Evolutionary conservation across 2,888 invertebrate species (phyloP).

Genomic region (Mystacides longicornis): DNA sequence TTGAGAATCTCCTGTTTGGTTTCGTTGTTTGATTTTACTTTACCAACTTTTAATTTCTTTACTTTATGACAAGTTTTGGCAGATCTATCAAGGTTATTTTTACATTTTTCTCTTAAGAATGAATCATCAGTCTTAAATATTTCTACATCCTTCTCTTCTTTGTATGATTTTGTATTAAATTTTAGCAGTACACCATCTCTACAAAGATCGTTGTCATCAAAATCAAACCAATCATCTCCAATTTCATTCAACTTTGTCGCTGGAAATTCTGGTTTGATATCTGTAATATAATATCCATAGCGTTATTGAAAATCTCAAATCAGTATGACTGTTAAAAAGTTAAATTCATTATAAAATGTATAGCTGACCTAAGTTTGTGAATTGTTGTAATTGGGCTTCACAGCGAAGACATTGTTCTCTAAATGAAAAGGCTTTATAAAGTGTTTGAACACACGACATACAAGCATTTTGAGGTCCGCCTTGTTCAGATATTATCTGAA

Average conservation of each 20-base stretch:
- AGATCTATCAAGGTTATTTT: no score
- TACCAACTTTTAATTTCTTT: no score
- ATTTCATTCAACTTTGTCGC: not conserved
- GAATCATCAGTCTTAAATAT: no score
- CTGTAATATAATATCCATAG: not conserved
- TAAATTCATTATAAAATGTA: no score
- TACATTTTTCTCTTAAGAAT: no score
- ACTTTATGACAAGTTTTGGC: no score
- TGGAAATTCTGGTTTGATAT: not conserved
- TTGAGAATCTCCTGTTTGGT: no score
- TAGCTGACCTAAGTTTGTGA: no score
- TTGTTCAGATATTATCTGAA: constrained; percentile 8
- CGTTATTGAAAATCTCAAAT: no score
- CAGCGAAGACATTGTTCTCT: constrained; percentile 18
- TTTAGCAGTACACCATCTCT: constrained; percentile 13
- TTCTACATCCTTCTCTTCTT: no score
- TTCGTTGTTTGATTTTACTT: no score
- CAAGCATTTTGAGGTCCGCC: constrained; percentile 14
- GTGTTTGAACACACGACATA: constrained; percentile 4
- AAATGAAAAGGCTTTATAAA: constrained; percentile 20
- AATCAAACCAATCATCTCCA: constrained; percentile 6
- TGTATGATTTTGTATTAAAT: not conserved
- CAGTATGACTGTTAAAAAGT: no score
- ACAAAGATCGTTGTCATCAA: constrained; percentile 11
- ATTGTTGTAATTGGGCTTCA: constrained; percentile 10